Evolutionary conservation across 2,888 invertebrate species (phyloP).

Genomic region (Macropis europaea): DNA sequence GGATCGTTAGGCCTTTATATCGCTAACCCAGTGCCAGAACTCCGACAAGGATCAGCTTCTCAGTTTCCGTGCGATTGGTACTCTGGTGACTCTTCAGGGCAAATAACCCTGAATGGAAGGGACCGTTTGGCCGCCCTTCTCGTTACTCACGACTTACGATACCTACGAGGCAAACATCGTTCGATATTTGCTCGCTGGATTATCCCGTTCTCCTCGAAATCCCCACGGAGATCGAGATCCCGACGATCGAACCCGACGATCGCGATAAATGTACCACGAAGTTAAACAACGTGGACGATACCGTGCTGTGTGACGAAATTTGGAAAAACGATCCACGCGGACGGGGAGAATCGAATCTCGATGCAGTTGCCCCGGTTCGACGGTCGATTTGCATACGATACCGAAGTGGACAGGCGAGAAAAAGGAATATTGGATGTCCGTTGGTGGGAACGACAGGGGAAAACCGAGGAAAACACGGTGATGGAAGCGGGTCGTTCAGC

Average conservation of each 20-base stretch:
- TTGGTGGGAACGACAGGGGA: not conserved
- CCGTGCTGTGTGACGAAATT: no score
- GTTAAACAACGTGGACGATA: no score
- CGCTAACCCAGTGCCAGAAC: not conserved
- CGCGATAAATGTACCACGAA: no score
- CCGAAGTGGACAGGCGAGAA: no score
- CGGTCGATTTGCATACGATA: no score
- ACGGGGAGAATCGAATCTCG: no score
- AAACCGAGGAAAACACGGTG: not conserved
- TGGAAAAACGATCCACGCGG: no score
- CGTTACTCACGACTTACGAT: conserved; percentile 55
- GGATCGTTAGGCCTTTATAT: conserved; percentile 44
- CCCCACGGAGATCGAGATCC: conserved; percentile 11
- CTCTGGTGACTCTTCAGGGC: no score
- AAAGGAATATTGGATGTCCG: no score
- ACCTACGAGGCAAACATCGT: conserved; percentile 45
- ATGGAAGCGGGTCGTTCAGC: conserved; percentile 13
- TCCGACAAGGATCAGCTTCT: not conserved
- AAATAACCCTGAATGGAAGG: conserved; percentile 8
- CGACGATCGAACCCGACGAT: conserved; percentile 10
- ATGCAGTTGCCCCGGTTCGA: no score
- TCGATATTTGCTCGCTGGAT: conserved; percentile 47
- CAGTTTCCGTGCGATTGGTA: not conserved
- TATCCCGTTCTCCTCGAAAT: conserved; percentile 28
- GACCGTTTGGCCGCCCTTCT: conserved; percentile 26